Percentiles rank a stretch among this genome's conserved stretches.
These are phyloP conservation scores for Rhynchophorus ferrugineus DNA, from an alignment of 1,140 invertebrate species.

Conservation along the genomic window DNA sequence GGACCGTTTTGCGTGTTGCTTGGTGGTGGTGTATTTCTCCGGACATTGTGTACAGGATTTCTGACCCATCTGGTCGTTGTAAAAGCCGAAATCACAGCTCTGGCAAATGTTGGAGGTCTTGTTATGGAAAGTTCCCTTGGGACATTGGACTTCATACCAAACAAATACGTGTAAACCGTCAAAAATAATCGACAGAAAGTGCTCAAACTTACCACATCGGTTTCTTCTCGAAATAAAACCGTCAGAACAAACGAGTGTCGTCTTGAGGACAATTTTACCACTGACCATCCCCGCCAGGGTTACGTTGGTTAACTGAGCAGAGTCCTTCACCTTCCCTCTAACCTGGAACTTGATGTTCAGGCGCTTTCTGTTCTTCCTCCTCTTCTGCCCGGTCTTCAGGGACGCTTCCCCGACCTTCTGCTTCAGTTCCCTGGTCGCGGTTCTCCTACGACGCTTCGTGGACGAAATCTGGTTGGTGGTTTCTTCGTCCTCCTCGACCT, in stretches of 20 bases:
- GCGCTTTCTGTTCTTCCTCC: slow-evolving; percentile 19
- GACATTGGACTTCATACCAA: slow-evolving; percentile 50
- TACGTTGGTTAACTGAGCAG: slow-evolving; percentile 6
- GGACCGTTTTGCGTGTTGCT: slow-evolving; percentile 46
- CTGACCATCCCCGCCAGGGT: slow-evolving; percentile 18
- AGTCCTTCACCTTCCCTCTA: slow-evolving; percentile 18
- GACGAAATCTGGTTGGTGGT: slow-evolving; percentile 27
- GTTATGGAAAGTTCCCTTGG: slow-evolving; percentile 59
- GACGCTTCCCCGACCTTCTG: no score
- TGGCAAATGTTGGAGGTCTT: slow-evolving; percentile 46
- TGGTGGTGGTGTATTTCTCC: slow-evolving; percentile 50
- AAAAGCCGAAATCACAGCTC: slow-evolving; percentile 53
- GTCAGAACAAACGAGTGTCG: slow-evolving; percentile 28
- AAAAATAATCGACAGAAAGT: neutral
- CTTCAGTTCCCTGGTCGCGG: no score
- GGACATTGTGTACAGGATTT: slow-evolving; percentile 53
- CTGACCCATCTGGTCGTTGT: slow-evolving; percentile 51
- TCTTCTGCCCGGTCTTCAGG: no score
- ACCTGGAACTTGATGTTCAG: slow-evolving; percentile 33
- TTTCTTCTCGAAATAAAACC: slow-evolving; percentile 34
- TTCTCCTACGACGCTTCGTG: no score
- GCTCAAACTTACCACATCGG: slow-evolving; percentile 32
- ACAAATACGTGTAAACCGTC: slow-evolving; percentile 3
- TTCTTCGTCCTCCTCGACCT: slow-evolving; percentile 29
- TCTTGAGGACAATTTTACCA: slow-evolving; percentile 22